phyloP scores from a whole-genome alignment of 2,113 vertebrate species.

The Lichenostomus cassidix region DNA sequence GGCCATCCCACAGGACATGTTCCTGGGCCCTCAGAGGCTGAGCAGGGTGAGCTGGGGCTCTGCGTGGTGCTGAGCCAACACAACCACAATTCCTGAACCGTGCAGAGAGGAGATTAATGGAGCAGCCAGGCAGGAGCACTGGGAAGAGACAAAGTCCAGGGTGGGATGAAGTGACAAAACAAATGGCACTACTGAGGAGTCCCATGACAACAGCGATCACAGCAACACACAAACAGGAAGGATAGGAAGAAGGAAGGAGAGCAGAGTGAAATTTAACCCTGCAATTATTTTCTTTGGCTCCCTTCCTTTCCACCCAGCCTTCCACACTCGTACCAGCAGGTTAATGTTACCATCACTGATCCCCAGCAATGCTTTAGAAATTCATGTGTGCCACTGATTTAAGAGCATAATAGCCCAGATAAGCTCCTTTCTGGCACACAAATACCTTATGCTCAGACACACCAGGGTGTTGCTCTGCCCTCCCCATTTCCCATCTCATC shows the following conservation, averaged over 20 bases:
- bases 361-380: background rate
- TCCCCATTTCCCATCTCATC: background rate
- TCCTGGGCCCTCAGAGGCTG: background rate
- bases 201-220: background rate
- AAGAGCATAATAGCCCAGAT: background rate
- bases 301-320: background rate
- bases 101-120: background rate
- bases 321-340: background rate
- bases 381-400: background rate
- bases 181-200: background rate
- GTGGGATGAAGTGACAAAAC: background rate
- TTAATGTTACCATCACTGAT: background rate
- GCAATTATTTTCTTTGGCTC: conserved; percentile 9
- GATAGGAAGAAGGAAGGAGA: background rate
- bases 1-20: accelerated
- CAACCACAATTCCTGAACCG: background rate
- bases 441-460: background rate
- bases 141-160: background rate
- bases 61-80: background rate
- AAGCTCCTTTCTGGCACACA: background rate
- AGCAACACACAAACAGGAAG: background rate
- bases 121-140: background rate
- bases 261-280: background rate
- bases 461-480: background rate
- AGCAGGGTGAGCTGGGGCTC: background rate